Percentiles rank a stretch among this genome's conserved stretches.
Conservation (phyloP, 2,113 vertebrate genomes). For the Geococcyx californianus region DNA sequence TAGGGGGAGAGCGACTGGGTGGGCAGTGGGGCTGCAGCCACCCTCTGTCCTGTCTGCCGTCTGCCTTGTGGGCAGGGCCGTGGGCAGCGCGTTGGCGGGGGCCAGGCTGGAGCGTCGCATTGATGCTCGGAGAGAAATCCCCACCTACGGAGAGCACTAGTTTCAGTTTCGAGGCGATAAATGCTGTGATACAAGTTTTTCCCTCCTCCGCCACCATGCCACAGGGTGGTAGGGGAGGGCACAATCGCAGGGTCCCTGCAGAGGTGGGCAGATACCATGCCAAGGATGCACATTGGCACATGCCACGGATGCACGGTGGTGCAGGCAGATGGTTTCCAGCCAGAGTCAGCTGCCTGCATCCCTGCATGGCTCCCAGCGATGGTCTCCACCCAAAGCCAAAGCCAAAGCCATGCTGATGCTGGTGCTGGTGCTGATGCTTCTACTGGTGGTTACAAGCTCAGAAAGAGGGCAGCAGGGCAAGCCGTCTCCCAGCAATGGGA, state of each 20-base stretch:
- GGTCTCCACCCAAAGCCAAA: background rate
- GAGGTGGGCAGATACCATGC: background rate
- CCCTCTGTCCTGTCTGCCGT: background rate
- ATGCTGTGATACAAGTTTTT: background rate
- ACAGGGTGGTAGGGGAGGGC: background rate
- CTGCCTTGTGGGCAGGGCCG: background rate
- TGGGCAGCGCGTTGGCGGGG: background rate
- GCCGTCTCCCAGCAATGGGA: background rate
- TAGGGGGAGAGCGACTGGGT: background rate
- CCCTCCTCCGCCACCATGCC: background rate
- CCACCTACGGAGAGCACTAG: constrained; percentile 11
- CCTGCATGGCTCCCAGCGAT: rapidly evolving
- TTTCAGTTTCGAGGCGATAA: constrained; percentile 33
- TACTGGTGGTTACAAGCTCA: background rate
- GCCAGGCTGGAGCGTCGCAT: background rate
- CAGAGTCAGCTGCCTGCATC: background rate
- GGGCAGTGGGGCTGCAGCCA: background rate
- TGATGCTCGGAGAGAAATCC: constrained; percentile 14
- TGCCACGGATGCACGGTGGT: rapidly evolving
- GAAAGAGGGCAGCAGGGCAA: background rate
- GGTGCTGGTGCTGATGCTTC: too few relatives aligned
- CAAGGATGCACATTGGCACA: rapidly evolving
- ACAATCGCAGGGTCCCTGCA: background rate
- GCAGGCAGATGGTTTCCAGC: background rate
- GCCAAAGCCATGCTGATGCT: background rate